Evolutionary conservation across 2,797 vertebrate genomes (phyloP).

Genomic region (Acanthopagrus latus): DNA sequence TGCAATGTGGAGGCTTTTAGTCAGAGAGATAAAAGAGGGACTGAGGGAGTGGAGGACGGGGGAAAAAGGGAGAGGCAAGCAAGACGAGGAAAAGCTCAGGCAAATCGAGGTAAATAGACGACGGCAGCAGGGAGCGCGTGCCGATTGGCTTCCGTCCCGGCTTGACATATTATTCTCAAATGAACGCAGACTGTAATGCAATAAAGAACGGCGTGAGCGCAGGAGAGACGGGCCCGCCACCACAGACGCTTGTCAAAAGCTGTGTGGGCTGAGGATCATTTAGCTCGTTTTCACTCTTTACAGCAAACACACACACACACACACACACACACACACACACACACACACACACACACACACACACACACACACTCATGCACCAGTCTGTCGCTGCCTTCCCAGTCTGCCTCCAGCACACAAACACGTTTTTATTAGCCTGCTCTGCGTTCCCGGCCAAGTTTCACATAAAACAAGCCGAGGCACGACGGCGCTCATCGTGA

Average conservation of each 20-base stretch:
- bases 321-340: too few species aligned
- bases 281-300: constrained; percentile 59
- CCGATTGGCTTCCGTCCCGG: constrained; percentile 43
- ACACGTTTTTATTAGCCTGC: constrained; percentile 70
- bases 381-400: constrained; percentile 41
- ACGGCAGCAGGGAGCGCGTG: constrained; percentile 24
- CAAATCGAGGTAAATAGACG: constrained; percentile 39
- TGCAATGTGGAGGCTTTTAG: constrained; percentile 40
- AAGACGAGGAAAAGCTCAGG: constrained; percentile 18
- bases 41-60: constrained; percentile 46
- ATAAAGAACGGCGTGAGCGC: constrained; percentile 39
- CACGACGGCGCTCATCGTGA: constrained; percentile 43
- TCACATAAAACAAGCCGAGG: constrained; percentile 66
- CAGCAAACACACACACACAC: constrained; percentile 55
- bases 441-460: constrained; percentile 43
- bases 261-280: constrained; percentile 64
- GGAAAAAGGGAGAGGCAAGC: constrained; percentile 46
- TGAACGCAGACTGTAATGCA: constrained; percentile 48
- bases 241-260: constrained; percentile 59
- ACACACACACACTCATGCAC: background rate
- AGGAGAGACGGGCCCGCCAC: constrained; percentile 39
- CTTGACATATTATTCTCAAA: constrained; percentile 59
- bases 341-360: constrained; percentile 35
- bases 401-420: constrained; percentile 69
- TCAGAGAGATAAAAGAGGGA: constrained; percentile 32